A percentile compares a stretch with the other conserved stretches of the same genome.
phyloP scores from a whole-genome alignment of 2,888 invertebrate species.

The Terebella lapidaria region DNA sequence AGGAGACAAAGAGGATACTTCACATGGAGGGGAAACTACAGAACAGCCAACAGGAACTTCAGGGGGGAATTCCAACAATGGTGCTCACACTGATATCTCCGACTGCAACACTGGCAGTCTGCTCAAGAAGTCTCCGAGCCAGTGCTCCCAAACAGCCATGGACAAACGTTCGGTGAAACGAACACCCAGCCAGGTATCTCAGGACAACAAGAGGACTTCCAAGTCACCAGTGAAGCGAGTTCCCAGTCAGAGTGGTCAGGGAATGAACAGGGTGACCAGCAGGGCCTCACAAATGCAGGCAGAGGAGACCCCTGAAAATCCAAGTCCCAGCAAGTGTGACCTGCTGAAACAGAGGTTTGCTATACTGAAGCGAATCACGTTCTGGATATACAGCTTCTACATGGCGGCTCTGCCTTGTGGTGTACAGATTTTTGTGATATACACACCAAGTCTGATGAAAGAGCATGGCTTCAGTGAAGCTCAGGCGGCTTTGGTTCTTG shows the following conservation, averaged over 20 bases:
- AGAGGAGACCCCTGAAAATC: neutral
- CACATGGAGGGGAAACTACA: no score
- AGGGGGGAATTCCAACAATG: neutral
- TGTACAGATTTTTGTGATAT: slow-evolving; percentile 30
- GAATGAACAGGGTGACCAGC: neutral
- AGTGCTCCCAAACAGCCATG: no score
- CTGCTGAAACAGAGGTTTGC: neutral
- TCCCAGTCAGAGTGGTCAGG: neutral
- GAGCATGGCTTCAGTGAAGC: slow-evolving; percentile 25
- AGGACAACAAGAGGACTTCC: neutral
- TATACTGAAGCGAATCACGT: slow-evolving; percentile 11
- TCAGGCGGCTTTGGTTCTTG: slow-evolving; percentile 67
- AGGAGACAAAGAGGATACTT: neutral
- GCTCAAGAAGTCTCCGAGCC: neutral
- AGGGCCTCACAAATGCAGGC: neutral
- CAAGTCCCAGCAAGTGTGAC: neutral
- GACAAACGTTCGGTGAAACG: neutral
- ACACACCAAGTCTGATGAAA: slow-evolving; percentile 30
- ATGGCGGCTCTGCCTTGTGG: slow-evolving; percentile 4
- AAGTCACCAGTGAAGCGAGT: neutral
- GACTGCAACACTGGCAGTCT: neutral
- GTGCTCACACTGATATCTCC: neutral
- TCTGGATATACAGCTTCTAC: slow-evolving; percentile 13
- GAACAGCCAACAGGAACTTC: neutral
- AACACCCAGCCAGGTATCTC: neutral